Base-by-base conservation (phyloP, 2,797 vertebrate genomes). In the Coccyzus lansbergi region DNA sequence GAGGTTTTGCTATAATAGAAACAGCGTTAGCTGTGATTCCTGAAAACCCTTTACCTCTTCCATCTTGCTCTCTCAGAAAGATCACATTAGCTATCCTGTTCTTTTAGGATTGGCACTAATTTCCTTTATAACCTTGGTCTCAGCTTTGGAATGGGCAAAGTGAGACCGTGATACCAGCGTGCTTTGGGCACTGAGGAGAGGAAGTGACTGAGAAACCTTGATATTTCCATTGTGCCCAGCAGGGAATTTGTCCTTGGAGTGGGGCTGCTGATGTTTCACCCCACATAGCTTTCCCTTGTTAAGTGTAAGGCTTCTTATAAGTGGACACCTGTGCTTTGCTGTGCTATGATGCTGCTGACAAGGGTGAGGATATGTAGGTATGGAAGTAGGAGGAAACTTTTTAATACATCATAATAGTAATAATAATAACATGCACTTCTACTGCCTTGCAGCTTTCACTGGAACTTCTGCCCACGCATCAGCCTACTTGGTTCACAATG, bases 391-490 rank as follows among this genome's bases (percentile, higher is more conserved):
- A 95, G 96, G 97, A 95, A 97, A 97, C 84, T 92, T 96, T 97
- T 95, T 94, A 96, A 97, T 97, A 95, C 96, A 94, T 94, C 97
- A 94, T 96, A 91, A 96, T 97, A 97, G 96, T 95, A 96, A 93
- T 97, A 97, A 97, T 94, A 97, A 97, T 86, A 97, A 94, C 4
- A 78, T 96, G 86, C 92, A 78, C 83, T 96, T 93, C 89, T 83
- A 70, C 76, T 87, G 95, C 96, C 96, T 95, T 90, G 95, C 92
- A 94, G 96, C 95, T 97, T 96, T 95, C 6, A 17, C 93, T 95
- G 78, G 97, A 97, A 96, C 95, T 94, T 91, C 94, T 95, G 96
- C 98, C 98, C 97, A 98, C 98, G 6, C 97, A 87, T 74, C 97
- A 97, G 88, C 97, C 97, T 93, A 97, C 97, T 97, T 96, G 97